Evolutionary conservation across 2,113 vertebrate genomes (phyloP).

Genomic region (Phalacrocorax brasilianus): DNA sequence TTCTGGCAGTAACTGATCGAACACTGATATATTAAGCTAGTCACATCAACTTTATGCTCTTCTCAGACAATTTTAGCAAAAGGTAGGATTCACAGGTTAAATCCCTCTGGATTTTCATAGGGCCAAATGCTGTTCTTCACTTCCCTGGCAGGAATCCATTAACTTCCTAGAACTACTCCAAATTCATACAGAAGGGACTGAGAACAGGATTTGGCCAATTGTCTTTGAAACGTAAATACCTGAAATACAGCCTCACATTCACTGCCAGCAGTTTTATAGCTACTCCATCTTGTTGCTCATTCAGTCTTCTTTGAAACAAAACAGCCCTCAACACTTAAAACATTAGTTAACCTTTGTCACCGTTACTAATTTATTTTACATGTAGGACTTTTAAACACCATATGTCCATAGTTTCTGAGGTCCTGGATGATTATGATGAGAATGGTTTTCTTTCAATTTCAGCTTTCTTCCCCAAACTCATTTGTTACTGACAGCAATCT

Average conservation of each 20-base stretch:
- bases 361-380: constrained; percentile 54
- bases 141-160: neutral
- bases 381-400: neutral
- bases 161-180: constrained; percentile 5
- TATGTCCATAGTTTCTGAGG: neutral
- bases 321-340: constrained; percentile 52
- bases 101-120: neutral
- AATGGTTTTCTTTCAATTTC: constrained; percentile 7
- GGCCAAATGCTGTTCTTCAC: neutral
- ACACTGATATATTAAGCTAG: neutral
- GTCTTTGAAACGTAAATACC: constrained; percentile 45
- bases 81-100: constrained; percentile 15
- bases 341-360: constrained; percentile 63
- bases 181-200: neutral
- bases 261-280: constrained; percentile 47
- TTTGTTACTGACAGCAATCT: constrained; percentile 28
- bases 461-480: constrained; percentile 6
- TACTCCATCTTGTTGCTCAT: neutral
- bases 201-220: constrained; percentile 11
- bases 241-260: neutral
- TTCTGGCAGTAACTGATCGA: neutral
- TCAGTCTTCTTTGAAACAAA: constrained; percentile 51
- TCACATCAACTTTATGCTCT: neutral
- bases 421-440: neutral
- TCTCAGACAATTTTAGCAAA: neutral